A percentile compares a stretch with the other conserved stretches of the same genome.
Conservation (phyloP, 2,113 vertebrate genomes). For the Theristicus caerulescens region DNA sequence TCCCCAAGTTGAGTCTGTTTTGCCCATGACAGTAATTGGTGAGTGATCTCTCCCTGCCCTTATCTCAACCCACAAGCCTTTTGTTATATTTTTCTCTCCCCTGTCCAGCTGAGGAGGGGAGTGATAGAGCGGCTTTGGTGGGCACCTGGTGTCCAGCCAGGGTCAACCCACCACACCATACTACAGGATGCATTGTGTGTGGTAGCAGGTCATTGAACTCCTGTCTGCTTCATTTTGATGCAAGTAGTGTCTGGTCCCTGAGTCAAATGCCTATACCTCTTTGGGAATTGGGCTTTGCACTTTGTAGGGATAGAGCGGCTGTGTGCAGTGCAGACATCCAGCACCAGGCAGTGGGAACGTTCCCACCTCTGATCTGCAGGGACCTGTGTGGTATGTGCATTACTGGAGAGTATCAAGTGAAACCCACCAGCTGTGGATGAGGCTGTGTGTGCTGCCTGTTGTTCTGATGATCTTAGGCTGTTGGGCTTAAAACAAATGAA, state of each 20-base stretch:
- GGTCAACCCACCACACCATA: too few relatives aligned
- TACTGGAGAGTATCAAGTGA: background rate
- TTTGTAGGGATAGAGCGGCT: rapidly evolving
- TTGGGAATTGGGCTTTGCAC: background rate
- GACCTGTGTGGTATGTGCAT: rapidly evolving
- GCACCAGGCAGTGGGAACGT: background rate
- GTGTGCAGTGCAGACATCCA: background rate
- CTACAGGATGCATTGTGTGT: background rate
- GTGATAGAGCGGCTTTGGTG: too few relatives aligned
- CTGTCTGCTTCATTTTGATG: background rate
- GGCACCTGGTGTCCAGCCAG: too few relatives aligned
- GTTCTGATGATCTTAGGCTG: background rate
- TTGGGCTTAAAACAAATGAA: background rate
- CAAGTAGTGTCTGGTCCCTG: background rate
- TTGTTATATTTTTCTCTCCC: too few relatives aligned
- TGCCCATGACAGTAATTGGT: too few relatives aligned
- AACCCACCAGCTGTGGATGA: background rate
- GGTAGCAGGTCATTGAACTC: background rate
- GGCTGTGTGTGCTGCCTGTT: background rate
- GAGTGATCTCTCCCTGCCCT: too few relatives aligned
- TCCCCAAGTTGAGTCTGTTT: too few relatives aligned
- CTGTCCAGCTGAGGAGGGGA: too few relatives aligned
- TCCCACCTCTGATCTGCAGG: background rate
- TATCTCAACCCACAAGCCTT: too few relatives aligned
- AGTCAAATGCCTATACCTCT: rapidly evolving